Percentiles rank a stretch among this genome's conserved stretches.
phyloP scores from a whole-genome alignment of 2,888 invertebrate genomes.

The Bursaphelenchus okinawaensis region DNA sequence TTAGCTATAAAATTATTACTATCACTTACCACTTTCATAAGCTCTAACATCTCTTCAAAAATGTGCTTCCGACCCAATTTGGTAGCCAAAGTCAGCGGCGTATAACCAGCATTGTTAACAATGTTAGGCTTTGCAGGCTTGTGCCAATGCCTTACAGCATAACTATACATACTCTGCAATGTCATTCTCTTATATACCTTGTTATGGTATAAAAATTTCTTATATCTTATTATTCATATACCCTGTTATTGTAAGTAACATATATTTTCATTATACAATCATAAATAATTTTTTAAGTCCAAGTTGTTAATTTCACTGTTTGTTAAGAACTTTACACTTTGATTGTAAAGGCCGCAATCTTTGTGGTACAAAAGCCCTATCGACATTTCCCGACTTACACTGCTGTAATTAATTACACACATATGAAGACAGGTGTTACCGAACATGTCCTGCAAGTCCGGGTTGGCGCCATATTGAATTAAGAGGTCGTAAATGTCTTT shows the following conservation, averaged over 20 bases:
- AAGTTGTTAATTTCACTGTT: too few relatives aligned
- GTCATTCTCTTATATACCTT: too few relatives aligned
- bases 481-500: conserved; percentile 93
- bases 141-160: conserved; percentile 88
- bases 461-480: conserved; percentile 74
- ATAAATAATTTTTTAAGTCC: too few relatives aligned
- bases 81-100: conserved; percentile 90
- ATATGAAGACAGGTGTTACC: conserved; percentile 99
- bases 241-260: too few relatives aligned
- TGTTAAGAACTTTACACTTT: too few relatives aligned
- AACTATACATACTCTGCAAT: conserved; percentile 89
- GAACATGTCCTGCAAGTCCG: conserved; percentile 86
- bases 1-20: too few relatives aligned
- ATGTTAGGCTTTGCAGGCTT: conserved; percentile 86
- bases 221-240: too few relatives aligned
- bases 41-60: conserved; percentile 93
- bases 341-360: too few relatives aligned
- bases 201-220: too few relatives aligned
- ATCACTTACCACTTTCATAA: conserved; percentile 64
- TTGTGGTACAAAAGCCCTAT: too few relatives aligned
- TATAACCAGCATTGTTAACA: conserved; percentile 79
- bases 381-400: conserved; percentile 73
- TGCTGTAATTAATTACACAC: conserved; percentile 94
- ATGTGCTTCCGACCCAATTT: conserved; percentile 91
- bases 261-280: too few relatives aligned